Evolutionary conservation across 2,888 invertebrate genomes (phyloP).

Genomic region (Zaprionus lineosus): DNA sequence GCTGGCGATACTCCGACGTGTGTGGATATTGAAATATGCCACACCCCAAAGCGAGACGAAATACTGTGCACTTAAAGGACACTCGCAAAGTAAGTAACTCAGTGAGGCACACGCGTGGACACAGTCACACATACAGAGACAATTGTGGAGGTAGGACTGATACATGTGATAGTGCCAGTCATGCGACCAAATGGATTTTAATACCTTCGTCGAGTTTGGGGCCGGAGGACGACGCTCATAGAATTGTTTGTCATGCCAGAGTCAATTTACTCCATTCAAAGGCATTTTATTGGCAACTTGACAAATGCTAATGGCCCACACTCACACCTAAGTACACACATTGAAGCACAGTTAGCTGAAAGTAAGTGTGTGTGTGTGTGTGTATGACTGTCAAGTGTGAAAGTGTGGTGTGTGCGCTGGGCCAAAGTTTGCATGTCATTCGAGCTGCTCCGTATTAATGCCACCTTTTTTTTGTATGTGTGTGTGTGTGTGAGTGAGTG

Average conservation of each 20-base stretch:
- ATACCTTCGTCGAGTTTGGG: constrained; percentile 32
- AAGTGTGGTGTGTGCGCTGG: constrained; percentile 27
- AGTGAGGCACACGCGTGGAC: constrained; percentile 20
- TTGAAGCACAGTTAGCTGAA: neutral
- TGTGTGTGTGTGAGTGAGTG: too few species aligned
- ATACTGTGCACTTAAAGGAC: constrained; percentile 15
- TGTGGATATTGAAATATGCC: constrained; percentile 2
- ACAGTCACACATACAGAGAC: neutral
- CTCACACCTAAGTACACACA: constrained; percentile 12
- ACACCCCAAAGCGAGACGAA: constrained; percentile 11
- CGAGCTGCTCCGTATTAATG: constrained; percentile 61
- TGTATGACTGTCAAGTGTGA: neutral
- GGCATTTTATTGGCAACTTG: constrained; percentile 74
- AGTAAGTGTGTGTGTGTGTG: neutral
- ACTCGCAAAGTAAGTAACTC: constrained; percentile 37
- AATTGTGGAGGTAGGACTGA: constrained; percentile 21
- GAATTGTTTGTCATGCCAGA: constrained; percentile 75
- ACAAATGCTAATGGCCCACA: constrained; percentile 65
- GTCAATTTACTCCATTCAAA: constrained; percentile 74
- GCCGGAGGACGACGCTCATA: constrained; percentile 29
- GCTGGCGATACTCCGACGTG: neutral
- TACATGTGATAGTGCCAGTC: constrained; percentile 52
- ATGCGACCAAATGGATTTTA: constrained; percentile 59
- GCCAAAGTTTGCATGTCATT: constrained; percentile 75
- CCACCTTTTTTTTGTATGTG: constrained; percentile 24